Base-by-base conservation (phyloP, 2,113 vertebrate genomes). In the Mormyrus lacerda region DNA sequence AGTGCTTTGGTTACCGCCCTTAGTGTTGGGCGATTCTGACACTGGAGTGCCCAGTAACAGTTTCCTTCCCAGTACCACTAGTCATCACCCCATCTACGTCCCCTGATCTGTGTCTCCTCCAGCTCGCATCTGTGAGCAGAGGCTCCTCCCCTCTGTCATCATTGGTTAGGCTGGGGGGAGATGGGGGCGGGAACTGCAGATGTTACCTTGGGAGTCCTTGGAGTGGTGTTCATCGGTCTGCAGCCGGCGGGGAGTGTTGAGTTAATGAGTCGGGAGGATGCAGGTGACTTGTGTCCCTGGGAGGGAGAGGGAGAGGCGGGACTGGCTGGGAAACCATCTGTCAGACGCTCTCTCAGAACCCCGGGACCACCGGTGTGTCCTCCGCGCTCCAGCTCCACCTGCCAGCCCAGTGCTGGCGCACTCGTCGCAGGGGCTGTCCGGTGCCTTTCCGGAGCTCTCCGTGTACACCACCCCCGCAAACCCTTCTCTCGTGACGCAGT, bases 291-390 rank as follows among this genome's bases (percentile, higher is more conserved):
- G 48, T 35, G 27, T 27, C 47, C 13, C 24, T 8, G 17, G 50
- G n/a, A 39, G 85, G 47, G 85, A 11, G 15, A 0, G 42, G 2
- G 85, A 24, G 85, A 87, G n/a, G 85, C 17, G 11, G 85, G 27
- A 19, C 50, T 87, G 85, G 50, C 85, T 53, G 85, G 31, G 48
- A 50, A n/a, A 50, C 85, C 85, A 87, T 87, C 85, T 87, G 85
- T 87, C 84, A 86, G 84, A n/a, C 8, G 3, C 84, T n/a, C 85
- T 87, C n/a, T 7, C 50, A 45, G 39, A 24, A 11, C 39, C 44
- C 21, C 11, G 85, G 85, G 47, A 27, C 84, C 84, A 10, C 84
- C 13, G 84, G 47, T 19, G 50, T 31, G 27, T 53, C 24, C 27
- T 87, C n/a, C 8, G 50, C 50, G 0, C 50, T 35, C 15, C 13